Conservation (phyloP, 2,113 vertebrate genomes). For the Platycercus adscitus region DNA sequence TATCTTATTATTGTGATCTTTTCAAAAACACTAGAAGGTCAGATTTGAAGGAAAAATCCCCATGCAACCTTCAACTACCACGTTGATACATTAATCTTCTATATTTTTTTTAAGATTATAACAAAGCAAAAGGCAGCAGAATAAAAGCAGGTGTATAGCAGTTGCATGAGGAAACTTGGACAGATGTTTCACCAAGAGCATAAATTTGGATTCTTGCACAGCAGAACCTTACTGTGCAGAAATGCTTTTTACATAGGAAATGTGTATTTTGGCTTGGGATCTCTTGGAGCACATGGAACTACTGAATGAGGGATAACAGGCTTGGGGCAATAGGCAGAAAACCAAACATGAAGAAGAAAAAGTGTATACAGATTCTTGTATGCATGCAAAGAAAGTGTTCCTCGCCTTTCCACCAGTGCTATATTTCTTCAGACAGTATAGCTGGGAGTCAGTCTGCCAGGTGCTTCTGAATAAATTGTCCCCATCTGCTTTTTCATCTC, state of each 20-base stretch:
- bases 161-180: background rate
- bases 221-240: background rate
- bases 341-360: background rate
- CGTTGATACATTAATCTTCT: background rate
- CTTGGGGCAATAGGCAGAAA: background rate
- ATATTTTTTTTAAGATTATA: background rate
- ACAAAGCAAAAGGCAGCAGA: background rate
- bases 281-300: background rate
- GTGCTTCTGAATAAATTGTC: background rate
- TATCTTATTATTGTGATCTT: background rate
- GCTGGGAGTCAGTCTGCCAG: background rate
- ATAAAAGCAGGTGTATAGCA: background rate
- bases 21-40: background rate
- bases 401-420: background rate
- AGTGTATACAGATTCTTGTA: background rate
- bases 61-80: background rate
- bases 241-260: background rate
- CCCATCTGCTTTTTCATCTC: background rate
- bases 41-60: background rate
- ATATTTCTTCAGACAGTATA: background rate
- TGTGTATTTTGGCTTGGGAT: background rate
- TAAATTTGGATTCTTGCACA: background rate
- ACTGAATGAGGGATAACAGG: background rate
- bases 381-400: background rate
- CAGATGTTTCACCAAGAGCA: background rate